Percentiles rank a stretch among this genome's conserved stretches.
phyloP scores from a whole-genome alignment of 2,888 invertebrate genomes.

The Anthrax anthrax region DNA sequence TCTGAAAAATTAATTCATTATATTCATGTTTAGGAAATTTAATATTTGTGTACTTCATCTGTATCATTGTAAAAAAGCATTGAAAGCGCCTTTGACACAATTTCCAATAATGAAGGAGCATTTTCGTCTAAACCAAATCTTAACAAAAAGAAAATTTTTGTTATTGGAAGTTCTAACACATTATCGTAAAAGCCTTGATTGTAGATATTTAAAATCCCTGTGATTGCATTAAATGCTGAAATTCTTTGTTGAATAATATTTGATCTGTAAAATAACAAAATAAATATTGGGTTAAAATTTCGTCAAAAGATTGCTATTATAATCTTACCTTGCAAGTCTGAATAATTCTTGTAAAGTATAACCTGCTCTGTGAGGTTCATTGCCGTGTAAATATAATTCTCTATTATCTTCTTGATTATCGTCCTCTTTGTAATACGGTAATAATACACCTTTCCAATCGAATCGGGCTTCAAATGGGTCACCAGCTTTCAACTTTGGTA shows the following conservation, averaged over 20 bases:
- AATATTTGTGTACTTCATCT: constrained; percentile 46
- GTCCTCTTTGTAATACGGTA: constrained; percentile 54
- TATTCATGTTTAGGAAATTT: neutral
- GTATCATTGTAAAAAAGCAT: constrained; percentile 59
- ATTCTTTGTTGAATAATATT: constrained; percentile 71
- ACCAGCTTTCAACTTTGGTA: constrained; percentile 41
- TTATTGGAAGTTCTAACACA: constrained; percentile 58
- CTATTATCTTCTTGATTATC: constrained; percentile 40
- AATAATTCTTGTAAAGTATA: constrained; percentile 82
- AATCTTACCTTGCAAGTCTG: constrained; percentile 48
- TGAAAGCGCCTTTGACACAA: constrained; percentile 61
- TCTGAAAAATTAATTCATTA: constrained; percentile 15
- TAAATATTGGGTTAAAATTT: neutral
- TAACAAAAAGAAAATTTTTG: constrained; percentile 62
- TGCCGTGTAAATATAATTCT: constrained; percentile 82
- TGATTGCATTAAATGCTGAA: constrained; percentile 63
- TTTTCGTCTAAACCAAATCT: constrained; percentile 80
- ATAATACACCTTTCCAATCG: constrained; percentile 63
- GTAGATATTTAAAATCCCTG: constrained; percentile 59
- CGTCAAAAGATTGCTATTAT: neutral
- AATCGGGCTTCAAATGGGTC: constrained; percentile 69
- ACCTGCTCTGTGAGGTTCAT: constrained; percentile 80
- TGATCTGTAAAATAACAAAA: constrained; percentile 35
- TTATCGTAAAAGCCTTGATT: constrained; percentile 63
- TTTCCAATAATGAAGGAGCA: constrained; percentile 52